Evolutionary conservation across 53 echinoderm and acorn worm genomes (phyloP), one percentile per base, ranked within the genome.

Genomic region (Zoroaster sp.): DNA sequence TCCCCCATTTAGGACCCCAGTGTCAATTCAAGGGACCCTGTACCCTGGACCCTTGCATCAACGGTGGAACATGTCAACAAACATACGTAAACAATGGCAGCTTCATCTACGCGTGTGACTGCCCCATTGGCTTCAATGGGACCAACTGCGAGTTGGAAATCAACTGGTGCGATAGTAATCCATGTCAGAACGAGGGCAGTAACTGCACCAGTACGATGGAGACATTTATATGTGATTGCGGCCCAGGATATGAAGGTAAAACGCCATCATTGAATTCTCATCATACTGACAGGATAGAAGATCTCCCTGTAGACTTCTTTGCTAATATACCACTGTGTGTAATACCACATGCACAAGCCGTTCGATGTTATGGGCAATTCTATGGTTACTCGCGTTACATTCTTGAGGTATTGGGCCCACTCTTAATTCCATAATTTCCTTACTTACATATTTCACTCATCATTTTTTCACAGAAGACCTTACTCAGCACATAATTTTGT

Each of bases 21-120:
- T 97, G 98, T 69, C 78, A 97, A 66, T 91, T 81, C 35, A 88
- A 68, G 7, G 95, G 98, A 8, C 95, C 95, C 4, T 97, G 98
- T 55, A 37, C 87, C 14, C 37, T 17, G 1, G 72, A 80, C 1
- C 89, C 87, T 7, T 97, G 98, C 41, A 38, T 52, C 2, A 97
- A 97, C 43, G 95, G 90, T 4, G 94, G 94, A 9, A 75, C 87
- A 4, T 97, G 98, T 63, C 40, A 73, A 2, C 96, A 96, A 74
- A 81, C 72, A 0, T 59, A 86, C 33, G 30, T 32, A 17, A 63
- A 33, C 5, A 78, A 81, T 32, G 69, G 77, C 21, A 40, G 31
- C 1, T 96, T 96, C 72, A 75, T 45, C 42, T 93, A 73, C 83
- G 77, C 52, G 70, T 96, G 96, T 45, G 7, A 46, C 38, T 96